A percentile compares a stretch with the other conserved stretches of the same genome.
These are phyloP conservation scores for Xiphorhynchus erythropygius DNA, from an alignment of 2,797 vertebrate species.

Conservation along the genomic window DNA sequence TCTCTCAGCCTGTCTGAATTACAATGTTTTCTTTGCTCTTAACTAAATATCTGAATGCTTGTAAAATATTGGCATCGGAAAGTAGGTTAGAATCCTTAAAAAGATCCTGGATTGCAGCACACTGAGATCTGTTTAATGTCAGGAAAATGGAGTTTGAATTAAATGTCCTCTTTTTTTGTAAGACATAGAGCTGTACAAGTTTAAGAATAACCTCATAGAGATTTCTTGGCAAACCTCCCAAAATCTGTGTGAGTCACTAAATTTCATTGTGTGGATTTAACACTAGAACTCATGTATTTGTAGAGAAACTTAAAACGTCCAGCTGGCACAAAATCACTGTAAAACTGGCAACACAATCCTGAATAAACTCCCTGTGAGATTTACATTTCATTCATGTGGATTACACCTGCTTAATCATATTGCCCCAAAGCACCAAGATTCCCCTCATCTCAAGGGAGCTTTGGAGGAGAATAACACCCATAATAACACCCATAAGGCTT, in stretches of 20 bases:
- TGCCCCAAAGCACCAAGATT: background rate
- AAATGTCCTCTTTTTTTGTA: conserved; percentile 23
- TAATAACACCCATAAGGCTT: background rate
- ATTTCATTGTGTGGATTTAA: conserved; percentile 18
- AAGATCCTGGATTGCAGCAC: conserved; percentile 10
- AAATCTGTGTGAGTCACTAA: background rate
- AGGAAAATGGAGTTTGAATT: conserved; percentile 47
- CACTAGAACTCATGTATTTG: background rate
- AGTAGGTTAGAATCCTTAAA: conserved; percentile 41
- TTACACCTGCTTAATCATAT: background rate
- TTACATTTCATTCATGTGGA: conserved; percentile 38
- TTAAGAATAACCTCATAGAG: background rate
- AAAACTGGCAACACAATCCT: conserved; percentile 28
- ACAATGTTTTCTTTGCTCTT: background rate
- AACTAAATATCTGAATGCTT: conserved; percentile 10
- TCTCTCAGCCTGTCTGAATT: background rate
- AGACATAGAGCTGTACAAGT: background rate
- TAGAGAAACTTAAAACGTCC: conserved; percentile 38
- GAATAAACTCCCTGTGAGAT: background rate
- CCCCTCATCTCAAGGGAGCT: background rate
- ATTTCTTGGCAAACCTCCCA: background rate
- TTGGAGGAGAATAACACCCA: background rate
- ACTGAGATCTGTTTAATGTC: conserved; percentile 47
- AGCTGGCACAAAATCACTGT: conserved; percentile 52
- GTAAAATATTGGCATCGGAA: conserved; percentile 63